These are phyloP conservation scores for Coluber constrictor DNA, from an alignment of 2,797 vertebrate species.

Conservation along the genomic window DNA sequence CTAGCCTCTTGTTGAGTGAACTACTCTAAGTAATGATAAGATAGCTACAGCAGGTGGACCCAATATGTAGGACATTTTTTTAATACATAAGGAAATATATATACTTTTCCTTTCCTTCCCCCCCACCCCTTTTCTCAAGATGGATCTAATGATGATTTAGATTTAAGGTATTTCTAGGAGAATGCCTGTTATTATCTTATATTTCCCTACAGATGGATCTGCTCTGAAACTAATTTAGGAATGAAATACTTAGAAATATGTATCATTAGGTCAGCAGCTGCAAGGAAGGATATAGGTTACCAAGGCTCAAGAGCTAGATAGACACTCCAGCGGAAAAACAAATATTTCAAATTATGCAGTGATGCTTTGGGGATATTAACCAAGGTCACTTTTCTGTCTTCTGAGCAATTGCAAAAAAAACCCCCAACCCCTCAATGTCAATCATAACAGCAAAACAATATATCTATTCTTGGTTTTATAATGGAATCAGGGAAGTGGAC, in stretches of 20 bases:
- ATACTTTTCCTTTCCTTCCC: neutral
- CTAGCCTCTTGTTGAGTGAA: neutral
- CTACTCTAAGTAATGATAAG: neutral
- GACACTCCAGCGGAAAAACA: slow-evolving; percentile 1
- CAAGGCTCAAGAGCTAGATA: slow-evolving; percentile 13
- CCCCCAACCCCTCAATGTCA: neutral
- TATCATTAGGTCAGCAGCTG: slow-evolving; percentile 3
- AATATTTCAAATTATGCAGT: slow-evolving; percentile 9
- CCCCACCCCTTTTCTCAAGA: neutral
- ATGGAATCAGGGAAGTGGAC: slow-evolving; percentile 14
- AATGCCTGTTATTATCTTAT: slow-evolving; percentile 11
- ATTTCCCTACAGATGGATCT: slow-evolving; percentile 11
- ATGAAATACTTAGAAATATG: slow-evolving; percentile 39
- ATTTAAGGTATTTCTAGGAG: slow-evolving; percentile 25
- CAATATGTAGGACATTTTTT: neutral
- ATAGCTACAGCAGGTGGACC: neutral
- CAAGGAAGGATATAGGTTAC: slow-evolving; percentile 34
- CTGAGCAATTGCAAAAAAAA: slow-evolving; percentile 17
- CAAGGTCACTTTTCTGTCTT: neutral
- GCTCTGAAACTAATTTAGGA: slow-evolving; percentile 44
- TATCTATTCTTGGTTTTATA: slow-evolving; percentile 24
- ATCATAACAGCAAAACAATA: slow-evolving; percentile 29
- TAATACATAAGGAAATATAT: neutral
- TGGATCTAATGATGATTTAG: slow-evolving; percentile 8
- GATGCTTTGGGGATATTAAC: slow-evolving; percentile 27